Conservation (phyloP, 2,888 invertebrate genomes). For the Fissipunctia ypsillon region DNA sequence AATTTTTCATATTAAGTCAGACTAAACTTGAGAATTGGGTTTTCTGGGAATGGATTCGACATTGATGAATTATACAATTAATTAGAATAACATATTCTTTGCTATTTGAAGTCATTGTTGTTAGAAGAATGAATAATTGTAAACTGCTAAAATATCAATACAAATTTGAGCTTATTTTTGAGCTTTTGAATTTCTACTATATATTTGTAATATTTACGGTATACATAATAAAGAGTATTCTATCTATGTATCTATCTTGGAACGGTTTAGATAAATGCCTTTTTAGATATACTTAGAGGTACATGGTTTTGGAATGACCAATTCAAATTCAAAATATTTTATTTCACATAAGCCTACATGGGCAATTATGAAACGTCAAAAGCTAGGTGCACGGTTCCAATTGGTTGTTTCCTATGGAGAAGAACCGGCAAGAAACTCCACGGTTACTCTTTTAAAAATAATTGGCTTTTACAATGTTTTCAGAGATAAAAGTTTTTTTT, state of each 20-base stretch:
- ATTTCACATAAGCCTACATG: too few species aligned
- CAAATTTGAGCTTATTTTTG: constrained; percentile 11
- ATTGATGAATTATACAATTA: constrained; percentile 46
- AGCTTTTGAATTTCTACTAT: too few species aligned
- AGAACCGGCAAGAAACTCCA: too few species aligned
- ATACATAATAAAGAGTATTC: too few species aligned
- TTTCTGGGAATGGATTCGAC: constrained; percentile 19
- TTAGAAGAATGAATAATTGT: constrained; percentile 15
- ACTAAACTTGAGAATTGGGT: constrained; percentile 24
- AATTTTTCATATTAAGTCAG: constrained; percentile 8
- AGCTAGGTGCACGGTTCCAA: too few species aligned
- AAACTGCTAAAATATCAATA: constrained; percentile 11
- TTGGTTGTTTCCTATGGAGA: too few species aligned
- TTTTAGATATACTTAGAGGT: not conserved
- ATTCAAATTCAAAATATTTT: too few species aligned
- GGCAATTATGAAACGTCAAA: too few species aligned
- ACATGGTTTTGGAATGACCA: not conserved
- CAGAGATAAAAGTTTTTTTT: not conserved
- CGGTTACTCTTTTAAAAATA: too few species aligned
- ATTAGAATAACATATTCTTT: constrained; percentile 29
- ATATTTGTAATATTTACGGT: too few species aligned
- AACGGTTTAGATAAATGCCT: not conserved
- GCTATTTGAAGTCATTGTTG: constrained; percentile 24
- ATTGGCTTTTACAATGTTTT: too few species aligned
- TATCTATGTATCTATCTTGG: too few species aligned